A percentile compares a stretch with the other conserved stretches of the same genome.
These are phyloP conservation scores for Thalassophryne amazonica DNA, from an alignment of 2,797 vertebrate genomes.

Conservation along the genomic window DNA sequence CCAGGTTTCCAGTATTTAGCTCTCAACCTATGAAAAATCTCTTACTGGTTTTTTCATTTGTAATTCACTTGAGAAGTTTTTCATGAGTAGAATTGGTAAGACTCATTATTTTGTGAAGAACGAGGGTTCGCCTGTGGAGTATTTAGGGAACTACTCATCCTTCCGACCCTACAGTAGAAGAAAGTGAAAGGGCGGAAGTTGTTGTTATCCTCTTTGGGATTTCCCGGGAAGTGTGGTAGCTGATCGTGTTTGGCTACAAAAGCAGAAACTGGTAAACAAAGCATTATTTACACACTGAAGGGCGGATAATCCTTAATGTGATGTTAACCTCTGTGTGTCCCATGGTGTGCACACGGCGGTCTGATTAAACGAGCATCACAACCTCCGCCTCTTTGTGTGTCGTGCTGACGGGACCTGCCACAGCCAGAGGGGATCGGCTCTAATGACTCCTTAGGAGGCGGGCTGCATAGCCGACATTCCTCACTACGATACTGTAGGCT, in stretches of 20 bases:
- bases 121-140: background rate
- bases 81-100: background rate
- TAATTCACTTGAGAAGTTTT: background rate
- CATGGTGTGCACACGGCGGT: conserved; percentile 38
- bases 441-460: conserved; percentile 67
- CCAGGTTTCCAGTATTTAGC: conserved; percentile 11
- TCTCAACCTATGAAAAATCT: background rate
- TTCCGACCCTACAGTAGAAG: conserved; percentile 32
- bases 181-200: conserved; percentile 39
- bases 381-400: conserved; percentile 8
- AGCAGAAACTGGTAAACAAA: background rate
- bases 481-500: conserved; percentile 43
- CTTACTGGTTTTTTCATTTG: background rate
- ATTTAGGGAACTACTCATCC: conserved; percentile 18
- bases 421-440: conserved; percentile 51
- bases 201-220: conserved; percentile 32
- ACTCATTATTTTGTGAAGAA: conserved; percentile 6
- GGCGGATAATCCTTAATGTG: background rate
- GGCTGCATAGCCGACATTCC: conserved; percentile 73
- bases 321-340: conserved; percentile 22
- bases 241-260: background rate
- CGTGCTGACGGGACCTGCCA: conserved; percentile 46
- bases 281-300: conserved; percentile 22
- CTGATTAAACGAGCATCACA: conserved; percentile 47
- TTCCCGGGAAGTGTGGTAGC: conserved; percentile 30